Evolutionary conservation across 2,888 invertebrate genomes (phyloP).

Genomic region (Mystacides longicornis): DNA sequence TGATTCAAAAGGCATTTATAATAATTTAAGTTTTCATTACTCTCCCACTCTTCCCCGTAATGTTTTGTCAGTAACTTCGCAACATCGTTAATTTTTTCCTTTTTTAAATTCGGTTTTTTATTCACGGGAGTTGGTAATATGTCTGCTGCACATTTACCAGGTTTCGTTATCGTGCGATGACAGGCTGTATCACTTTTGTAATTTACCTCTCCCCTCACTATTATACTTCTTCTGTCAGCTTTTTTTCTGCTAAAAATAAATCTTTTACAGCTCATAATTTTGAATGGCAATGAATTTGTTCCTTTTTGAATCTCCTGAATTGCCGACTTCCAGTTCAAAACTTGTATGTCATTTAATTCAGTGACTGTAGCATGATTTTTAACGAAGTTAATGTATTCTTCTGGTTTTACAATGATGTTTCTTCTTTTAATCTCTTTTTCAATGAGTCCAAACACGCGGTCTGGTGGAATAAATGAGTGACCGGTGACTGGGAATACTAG

Average conservation of each 20-base stretch:
- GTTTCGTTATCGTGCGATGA: conserved; percentile 1
- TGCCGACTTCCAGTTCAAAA: conserved; percentile 22
- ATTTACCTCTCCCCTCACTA: conserved; percentile 13
- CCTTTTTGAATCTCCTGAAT: conserved; percentile 16
- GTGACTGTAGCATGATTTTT: conserved; percentile 20
- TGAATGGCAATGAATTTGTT: conserved; percentile 24
- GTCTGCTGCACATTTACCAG: background rate
- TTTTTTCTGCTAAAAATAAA: conserved; percentile 19
- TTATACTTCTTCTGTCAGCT: conserved; percentile 4
- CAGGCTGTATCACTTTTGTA: background rate
- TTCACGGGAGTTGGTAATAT: background rate
- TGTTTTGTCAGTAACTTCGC: conserved; percentile 1
- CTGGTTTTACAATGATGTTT: conserved; percentile 17
- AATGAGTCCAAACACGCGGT: conserved; percentile 25
- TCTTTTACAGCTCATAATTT: conserved; percentile 22
- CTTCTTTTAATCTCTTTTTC: conserved; percentile 23
- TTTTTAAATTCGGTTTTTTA: background rate
- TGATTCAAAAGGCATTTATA: background rate
- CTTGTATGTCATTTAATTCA: conserved; percentile 19
- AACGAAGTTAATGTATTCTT: conserved; percentile 23
- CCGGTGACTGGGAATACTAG: conserved; percentile 25
- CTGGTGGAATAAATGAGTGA: conserved; percentile 25
- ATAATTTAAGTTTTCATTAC: background rate
- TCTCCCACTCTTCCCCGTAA: conserved; percentile 19
- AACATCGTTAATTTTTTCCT: conserved; percentile 1